phyloP scores from a whole-genome alignment of 2,888 invertebrate genomes.

The Ichneumoninae sp. region DNA sequence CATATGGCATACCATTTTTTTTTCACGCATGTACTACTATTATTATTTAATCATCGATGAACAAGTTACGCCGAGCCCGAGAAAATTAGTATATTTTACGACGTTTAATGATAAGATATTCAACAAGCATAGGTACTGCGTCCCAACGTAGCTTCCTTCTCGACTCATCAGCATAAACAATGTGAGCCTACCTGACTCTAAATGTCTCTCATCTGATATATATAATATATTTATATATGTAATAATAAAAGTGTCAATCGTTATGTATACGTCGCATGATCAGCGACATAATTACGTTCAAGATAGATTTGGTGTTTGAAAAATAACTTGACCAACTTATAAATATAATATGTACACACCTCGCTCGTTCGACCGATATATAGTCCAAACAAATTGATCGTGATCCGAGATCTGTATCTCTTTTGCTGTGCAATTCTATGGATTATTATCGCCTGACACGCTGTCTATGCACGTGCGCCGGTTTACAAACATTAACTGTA shows the following conservation, averaged over 20 bases:
- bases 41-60: not conserved
- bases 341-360: constrained; percentile 52
- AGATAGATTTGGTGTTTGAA: constrained; percentile 11
- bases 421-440: constrained; percentile 18
- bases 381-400: constrained; percentile 47
- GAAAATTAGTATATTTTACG: not conserved
- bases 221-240: constrained; percentile 5
- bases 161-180: not conserved
- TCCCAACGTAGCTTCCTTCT: not conserved
- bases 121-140: constrained; percentile 8
- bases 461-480: not conserved
- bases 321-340: constrained; percentile 3
- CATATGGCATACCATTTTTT: not conserved
- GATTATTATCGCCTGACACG: not conserved
- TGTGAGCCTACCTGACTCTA: not conserved
- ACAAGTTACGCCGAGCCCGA: not conserved
- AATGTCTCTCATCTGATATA: constrained; percentile 4
- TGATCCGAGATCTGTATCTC: constrained; percentile 19
- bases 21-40: constrained; percentile 30
- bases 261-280: constrained; percentile 37
- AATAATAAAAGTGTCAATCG: constrained; percentile 42
- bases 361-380: constrained; percentile 34
- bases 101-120: not conserved
- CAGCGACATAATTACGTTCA: constrained; percentile 14
- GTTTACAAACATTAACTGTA: constrained; percentile 44